Conservation (phyloP, 2,113 vertebrate species). For the Myotis lucifugus region DNA sequence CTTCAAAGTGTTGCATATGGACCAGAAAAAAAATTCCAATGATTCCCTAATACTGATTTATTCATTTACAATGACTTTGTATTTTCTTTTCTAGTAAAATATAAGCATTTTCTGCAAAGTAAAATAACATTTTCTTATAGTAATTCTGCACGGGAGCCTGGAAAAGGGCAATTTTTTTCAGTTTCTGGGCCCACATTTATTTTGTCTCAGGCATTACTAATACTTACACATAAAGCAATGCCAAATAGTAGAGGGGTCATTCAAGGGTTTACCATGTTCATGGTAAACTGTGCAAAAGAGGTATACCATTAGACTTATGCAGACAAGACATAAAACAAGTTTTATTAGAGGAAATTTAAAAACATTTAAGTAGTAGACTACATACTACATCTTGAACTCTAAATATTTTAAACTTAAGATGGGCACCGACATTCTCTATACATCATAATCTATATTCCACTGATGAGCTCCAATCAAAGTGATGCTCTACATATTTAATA, state of each 20-base stretch:
- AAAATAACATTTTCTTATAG: background rate
- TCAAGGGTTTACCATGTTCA: background rate
- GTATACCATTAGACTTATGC: background rate
- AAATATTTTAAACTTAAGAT: background rate
- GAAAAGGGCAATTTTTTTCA: background rate
- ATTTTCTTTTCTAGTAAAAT: background rate
- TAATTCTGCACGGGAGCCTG: background rate
- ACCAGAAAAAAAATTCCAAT: background rate
- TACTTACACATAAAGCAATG: background rate
- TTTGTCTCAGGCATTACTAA: background rate
- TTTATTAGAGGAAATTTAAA: background rate
- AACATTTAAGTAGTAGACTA: background rate
- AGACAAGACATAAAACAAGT: background rate
- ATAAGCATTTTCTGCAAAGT: background rate
- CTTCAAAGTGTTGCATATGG: background rate
- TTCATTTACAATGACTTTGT: background rate
- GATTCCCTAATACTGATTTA: background rate
- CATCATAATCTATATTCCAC: background rate
- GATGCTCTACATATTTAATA: background rate
- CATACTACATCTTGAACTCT: background rate
- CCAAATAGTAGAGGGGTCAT: background rate
- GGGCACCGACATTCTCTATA: background rate
- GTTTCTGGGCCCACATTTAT: background rate
- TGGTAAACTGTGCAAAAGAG: rapidly evolving
- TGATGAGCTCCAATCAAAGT: background rate